Evolutionary conservation across 92 coral and sea anemone species (phyloP).

Genomic region (Siderastrea radians): DNA sequence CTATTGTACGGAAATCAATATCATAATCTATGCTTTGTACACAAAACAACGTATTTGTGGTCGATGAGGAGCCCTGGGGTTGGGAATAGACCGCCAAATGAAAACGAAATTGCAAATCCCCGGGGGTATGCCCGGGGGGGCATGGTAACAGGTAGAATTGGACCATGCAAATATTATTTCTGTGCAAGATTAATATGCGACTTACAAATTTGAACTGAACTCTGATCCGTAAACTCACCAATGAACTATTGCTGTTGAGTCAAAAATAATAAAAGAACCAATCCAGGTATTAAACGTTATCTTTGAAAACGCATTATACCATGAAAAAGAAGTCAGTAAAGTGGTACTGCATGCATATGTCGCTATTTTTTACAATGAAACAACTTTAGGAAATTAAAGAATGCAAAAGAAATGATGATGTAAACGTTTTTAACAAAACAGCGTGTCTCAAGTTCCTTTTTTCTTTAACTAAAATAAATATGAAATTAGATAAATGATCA

Average conservation of each 20-base stretch:
- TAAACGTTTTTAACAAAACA: constrained; percentile 21
- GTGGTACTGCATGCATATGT: neutral
- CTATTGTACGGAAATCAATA: too few relatives aligned
- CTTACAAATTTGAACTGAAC: too few relatives aligned
- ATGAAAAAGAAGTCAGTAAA: neutral
- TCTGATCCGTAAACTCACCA: neutral
- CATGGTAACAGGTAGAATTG: too few relatives aligned
- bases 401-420: neutral
- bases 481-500: neutral
- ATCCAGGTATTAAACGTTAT: neutral
- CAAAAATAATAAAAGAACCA: neutral
- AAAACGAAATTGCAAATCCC: too few relatives aligned
- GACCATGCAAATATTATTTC: too few relatives aligned
- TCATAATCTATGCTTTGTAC: too few relatives aligned
- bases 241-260: neutral
- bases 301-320: neutral
- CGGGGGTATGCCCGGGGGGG: too few relatives aligned
- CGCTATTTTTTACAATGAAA: neutral
- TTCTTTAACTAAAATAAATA: too few relatives aligned
- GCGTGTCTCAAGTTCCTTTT: neutral
- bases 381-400: neutral
- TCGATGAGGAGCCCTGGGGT: too few relatives aligned
- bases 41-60: too few relatives aligned
- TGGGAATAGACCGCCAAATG: too few relatives aligned
- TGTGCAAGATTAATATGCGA: too few relatives aligned